Evolutionary conservation across 35 echinoderm and acorn worm species (phyloP).

Genomic region (Nesometra sesokonis): DNA sequence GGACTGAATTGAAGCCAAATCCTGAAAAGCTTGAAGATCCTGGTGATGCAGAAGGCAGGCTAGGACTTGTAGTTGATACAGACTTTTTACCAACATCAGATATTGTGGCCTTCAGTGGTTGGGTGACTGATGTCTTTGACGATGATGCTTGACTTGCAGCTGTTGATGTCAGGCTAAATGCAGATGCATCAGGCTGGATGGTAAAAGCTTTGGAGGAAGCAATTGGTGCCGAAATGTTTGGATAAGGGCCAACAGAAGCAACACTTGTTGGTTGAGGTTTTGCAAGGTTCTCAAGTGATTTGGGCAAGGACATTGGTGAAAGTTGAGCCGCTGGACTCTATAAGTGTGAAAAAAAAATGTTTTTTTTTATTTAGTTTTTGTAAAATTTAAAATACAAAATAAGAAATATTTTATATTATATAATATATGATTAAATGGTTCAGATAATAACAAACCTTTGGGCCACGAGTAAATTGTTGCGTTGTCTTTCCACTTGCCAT

Average conservation of each 20-base stretch:
- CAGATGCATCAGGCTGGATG: slow-evolving; percentile 1
- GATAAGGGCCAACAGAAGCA: slow-evolving; percentile 27
- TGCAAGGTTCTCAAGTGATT: neutral
- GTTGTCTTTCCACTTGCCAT: slow-evolving; percentile 50
- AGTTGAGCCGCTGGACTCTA: neutral
- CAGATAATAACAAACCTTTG: neutral
- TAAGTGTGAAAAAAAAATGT: too few relatives aligned
- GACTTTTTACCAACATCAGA: neutral
- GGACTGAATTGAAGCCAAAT: neutral
- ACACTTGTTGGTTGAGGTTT: slow-evolving; percentile 3
- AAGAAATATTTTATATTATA: too few relatives aligned
- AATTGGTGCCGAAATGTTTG: neutral
- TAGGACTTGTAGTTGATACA: neutral
- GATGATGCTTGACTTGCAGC: neutral
- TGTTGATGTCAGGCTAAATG: slow-evolving; percentile 4
- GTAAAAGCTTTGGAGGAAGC: neutral
- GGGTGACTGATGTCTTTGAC: neutral
- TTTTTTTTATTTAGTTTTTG: too few relatives aligned
- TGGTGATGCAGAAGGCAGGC: neutral
- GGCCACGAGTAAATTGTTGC: slow-evolving; percentile 6
- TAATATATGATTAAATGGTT: neutral
- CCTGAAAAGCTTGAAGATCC: neutral
- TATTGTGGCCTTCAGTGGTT: neutral
- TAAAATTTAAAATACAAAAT: neutral
- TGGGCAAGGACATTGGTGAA: neutral